Evolutionary conservation across 2,888 invertebrate species (phyloP).

Genomic region (Caenorhabditis uteleia): DNA sequence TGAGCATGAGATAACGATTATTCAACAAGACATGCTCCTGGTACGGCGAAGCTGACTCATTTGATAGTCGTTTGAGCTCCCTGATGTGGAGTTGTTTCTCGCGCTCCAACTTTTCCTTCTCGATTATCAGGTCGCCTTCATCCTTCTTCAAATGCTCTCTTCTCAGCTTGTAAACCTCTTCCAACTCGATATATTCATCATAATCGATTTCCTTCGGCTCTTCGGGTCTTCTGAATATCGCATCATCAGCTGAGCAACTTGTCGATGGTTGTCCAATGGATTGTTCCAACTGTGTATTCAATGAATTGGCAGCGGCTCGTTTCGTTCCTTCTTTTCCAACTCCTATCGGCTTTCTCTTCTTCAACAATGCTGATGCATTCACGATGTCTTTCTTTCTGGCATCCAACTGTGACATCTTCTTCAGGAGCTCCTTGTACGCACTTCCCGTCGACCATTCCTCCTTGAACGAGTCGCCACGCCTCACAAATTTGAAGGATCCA

Average conservation of each 20-base stretch:
- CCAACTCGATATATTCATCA: slow-evolving; percentile 71
- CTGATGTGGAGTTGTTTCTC: slow-evolving; percentile 97
- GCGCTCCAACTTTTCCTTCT: slow-evolving; percentile 79
- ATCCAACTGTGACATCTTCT: slow-evolving; percentile 73
- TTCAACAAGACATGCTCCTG: slow-evolving; percentile 93
- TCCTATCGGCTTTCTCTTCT: slow-evolving; percentile 60
- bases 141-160: slow-evolving; percentile 96
- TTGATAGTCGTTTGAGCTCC: slow-evolving; percentile 97
- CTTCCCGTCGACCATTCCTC: slow-evolving; percentile 98
- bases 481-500: slow-evolving; percentile 97
- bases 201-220: slow-evolving; percentile 48
- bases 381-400: slow-evolving; percentile 60
- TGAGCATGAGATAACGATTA: slow-evolving; percentile 91
- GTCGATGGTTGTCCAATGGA: slow-evolving; percentile 39
- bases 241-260: slow-evolving; percentile 42
- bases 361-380: slow-evolving; percentile 51
- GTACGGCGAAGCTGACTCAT: slow-evolving; percentile 88
- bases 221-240: slow-evolving; percentile 52
- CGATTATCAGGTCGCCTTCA: slow-evolving; percentile 75
- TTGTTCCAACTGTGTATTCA: slow-evolving; percentile 17
- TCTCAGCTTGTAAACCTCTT: slow-evolving; percentile 95
- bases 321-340: slow-evolving; percentile 43
- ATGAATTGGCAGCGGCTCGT: slow-evolving; percentile 14
- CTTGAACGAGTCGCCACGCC: slow-evolving; percentile 98
- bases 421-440: slow-evolving; percentile 96